Percentiles rank a stretch among this genome's conserved stretches.
phyloP scores from a whole-genome alignment of 2,888 invertebrate species.

The Meteorus cinctellus region DNA sequence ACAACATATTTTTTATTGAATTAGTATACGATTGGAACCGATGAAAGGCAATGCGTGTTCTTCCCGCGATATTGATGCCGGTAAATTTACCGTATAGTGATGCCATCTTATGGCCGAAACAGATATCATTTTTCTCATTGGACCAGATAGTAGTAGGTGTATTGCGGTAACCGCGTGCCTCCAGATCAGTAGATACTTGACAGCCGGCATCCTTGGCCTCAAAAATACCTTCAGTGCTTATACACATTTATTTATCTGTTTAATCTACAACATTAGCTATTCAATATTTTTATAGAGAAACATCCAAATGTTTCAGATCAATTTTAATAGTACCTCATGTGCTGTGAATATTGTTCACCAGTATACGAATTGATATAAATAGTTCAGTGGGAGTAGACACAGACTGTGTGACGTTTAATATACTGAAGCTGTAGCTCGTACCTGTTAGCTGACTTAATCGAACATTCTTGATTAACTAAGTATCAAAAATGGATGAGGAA shows the following conservation, averaged over 20 bases:
- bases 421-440: too few relatives aligned
- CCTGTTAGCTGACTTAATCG: too few relatives aligned
- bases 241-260: slow-evolving; percentile 22
- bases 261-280: neutral
- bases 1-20: too few relatives aligned
- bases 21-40: neutral
- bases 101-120: slow-evolving; percentile 46
- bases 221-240: slow-evolving; percentile 41
- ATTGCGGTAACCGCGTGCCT: slow-evolving; percentile 38
- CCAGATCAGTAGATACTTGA: slow-evolving; percentile 47
- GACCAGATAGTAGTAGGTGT: slow-evolving; percentile 43
- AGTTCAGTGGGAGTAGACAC: too few relatives aligned
- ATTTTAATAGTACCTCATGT: neutral
- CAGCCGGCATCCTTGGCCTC: slow-evolving; percentile 49
- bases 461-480: neutral
- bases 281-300: neutral
- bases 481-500: slow-evolving; percentile 79
- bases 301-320: neutral
- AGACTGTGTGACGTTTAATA: too few relatives aligned
- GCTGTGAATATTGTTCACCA: neutral
- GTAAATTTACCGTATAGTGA: slow-evolving; percentile 39
- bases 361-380: too few relatives aligned
- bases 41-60: neutral
- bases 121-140: neutral
- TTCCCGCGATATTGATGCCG: neutral